Base-by-base conservation (phyloP, 1,140 invertebrate genomes). In the Theocolax elegans region DNA sequence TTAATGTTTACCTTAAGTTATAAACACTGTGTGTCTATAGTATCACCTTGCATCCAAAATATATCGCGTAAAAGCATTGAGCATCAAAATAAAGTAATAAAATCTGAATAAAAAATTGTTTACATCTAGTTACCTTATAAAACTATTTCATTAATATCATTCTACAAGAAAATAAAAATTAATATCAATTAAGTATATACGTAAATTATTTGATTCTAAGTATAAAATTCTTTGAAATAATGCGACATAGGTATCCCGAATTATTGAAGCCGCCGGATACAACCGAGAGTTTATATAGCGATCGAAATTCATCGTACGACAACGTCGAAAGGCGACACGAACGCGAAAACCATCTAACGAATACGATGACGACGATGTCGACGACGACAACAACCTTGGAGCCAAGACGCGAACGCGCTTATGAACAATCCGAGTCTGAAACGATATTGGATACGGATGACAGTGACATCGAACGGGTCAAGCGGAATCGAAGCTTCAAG, bases 241-340 rank as follows among this genome's bases (percentile, higher is more conserved):
- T n/a, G n/a, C n/a, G n/a, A n/a, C n/a, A n/a, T 44, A 85, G 84
- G 77, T 85, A 85, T 74, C 84, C 84, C 71, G 81, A 85, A 76
- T 75, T 86, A 68, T 70, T 86, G 23, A 86, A 83, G 59, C 71
- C 82, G 19, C 77, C 82, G 21, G 81, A 85, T 31, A 76, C 77
- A 35, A 80, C 77, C 42, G 82, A 83, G 68, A 81, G 83, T 42
- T 76, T 85, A 25, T 83, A 82, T 73, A 82, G 84, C 60, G 86
- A 87, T 71, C 85, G 91, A 15, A 90, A 92, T 68, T 93, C 92
- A 3, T 91, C 92, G 38, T 94, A 94, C 80, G 92, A 94, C 78
- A 92, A 92, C 76, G 90, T 92, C 0, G 90, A 91, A 63, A 86
- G 79, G 25, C 77, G 82, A 21, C 80, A 81, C 66, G 76, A 80